phyloP scores from a whole-genome alignment of 2,888 invertebrate genomes.

The Drosophila neotestacea region DNA sequence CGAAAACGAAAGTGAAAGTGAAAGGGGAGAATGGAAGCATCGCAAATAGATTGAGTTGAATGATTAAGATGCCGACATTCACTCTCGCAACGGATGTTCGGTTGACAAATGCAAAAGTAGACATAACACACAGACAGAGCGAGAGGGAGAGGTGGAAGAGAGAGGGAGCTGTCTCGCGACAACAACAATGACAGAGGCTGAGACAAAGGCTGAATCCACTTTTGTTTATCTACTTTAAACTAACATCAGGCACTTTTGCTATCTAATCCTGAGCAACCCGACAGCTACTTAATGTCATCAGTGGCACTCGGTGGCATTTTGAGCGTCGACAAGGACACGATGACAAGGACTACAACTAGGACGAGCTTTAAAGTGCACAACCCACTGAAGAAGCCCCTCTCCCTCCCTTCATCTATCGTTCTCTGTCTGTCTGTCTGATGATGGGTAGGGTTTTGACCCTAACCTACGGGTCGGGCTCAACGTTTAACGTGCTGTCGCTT shows the following conservation, averaged over 20 bases:
- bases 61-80: constrained; percentile 44
- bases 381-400: constrained; percentile 19
- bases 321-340: constrained; percentile 62
- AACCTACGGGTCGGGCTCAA: constrained; percentile 30
- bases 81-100: constrained; percentile 48
- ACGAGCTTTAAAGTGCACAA: constrained; percentile 57
- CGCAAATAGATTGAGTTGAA: constrained; percentile 31
- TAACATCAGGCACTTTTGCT: constrained; percentile 79
- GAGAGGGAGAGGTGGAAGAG: not conserved
- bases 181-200: constrained; percentile 23
- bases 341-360: constrained; percentile 37
- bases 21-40: constrained; percentile 4
- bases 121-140: constrained; percentile 20
- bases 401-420: not conserved
- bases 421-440: constrained; percentile 9
- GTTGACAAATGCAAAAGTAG: constrained; percentile 50
- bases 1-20: not conserved
- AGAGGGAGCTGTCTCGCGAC: constrained; percentile 14
- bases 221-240: constrained; percentile 82
- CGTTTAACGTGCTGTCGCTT: constrained; percentile 45
- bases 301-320: constrained; percentile 73
- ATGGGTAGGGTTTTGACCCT: constrained; percentile 41
- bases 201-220: constrained; percentile 53
- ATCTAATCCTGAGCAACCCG: constrained; percentile 78
- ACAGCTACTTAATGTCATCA: constrained; percentile 81